Base-by-base conservation (phyloP, 2,113 vertebrate genomes). In the Anguilla japonica region DNA sequence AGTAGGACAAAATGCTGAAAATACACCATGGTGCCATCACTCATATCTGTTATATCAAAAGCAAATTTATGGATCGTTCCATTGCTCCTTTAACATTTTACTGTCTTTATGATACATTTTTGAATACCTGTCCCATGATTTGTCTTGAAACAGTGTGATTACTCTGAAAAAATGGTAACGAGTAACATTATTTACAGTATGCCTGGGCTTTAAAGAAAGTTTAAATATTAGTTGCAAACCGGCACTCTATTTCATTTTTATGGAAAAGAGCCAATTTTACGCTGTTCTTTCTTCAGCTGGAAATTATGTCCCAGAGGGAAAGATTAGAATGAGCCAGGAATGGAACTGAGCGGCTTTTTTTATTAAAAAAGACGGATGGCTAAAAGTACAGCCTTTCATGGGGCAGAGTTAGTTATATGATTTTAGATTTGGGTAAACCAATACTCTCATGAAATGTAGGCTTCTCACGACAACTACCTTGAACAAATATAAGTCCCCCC, bases 311-410 rank as follows among this genome's bases (percentile, higher is more conserved):
- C 40, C n/a, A 80, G 56, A 34, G 39, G 79, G 78, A 26, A 79
- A 39, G 81, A n/a, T 57, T 83, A 83, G n/a, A 56, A 83, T 16
- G 56, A 81, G 79, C 79, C 56, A 67, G 85, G 79, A 86, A 56
- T 40, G 41, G 57, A 71, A 57, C 26, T 81, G 40, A 63, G 41
- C 67, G 80, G 67, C 18, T 57, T 53, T 57, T 53, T 67, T 67
- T 43, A 43, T 84, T 84, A 79, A 78, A 53, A 78, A 84, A 71
- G 41, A 78, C 41, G 67, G 43, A 84, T n/a, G 41, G 43, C 26
- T 29, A 75, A 78, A 84, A 71, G 40, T 34, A 50, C 26, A 43
- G 71, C 78, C 84, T 71, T 84, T 53, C 83, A 78, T 53, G n/a
- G 84, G 41, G 29, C 29, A 20, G 39, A 81, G 79, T 18, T 81